Evolutionary conservation across 2,888 invertebrate species (phyloP), one percentile per base, ranked within the genome.

Genomic region (Xanthorhoe spadicearia): DNA sequence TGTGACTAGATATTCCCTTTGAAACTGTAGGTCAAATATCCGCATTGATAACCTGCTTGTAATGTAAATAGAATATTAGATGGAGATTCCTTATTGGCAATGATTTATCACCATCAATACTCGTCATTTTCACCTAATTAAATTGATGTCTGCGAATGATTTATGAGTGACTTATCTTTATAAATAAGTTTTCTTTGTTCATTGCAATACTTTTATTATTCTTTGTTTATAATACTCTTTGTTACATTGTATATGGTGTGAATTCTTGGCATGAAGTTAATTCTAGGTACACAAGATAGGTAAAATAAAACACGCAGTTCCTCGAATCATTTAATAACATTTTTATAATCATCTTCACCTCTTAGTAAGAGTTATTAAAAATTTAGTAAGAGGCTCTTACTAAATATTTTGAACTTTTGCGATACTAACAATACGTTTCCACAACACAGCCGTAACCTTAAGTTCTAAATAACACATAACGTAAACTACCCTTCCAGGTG

Each of bases 61-160:
- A 35, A 57, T 8, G 19, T 61, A 50, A 49, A 53, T 2, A 52
- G 10, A 5, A 4, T n/a, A 7, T 23, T 48, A 59, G 55, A 23
- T 28, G 55, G 19, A 17, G 54, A 69, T 68, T 64, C 68, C 66
- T 66, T 64, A 66, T 70, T 65, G 55, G 58, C 61, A 65, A 60
- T 46, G 43, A 32, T 6, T 32, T 53, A 46, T 49, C 57, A 55
- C 49, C 49, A 66, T 61, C 61, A 64, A 23, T n/a, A 49, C 55
- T 64, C 48, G 48, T 56, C 32, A 28, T 52, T 62, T 62, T 62
- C 55, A 52, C 28, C 38, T 62, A 51, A 52, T 23, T 38, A 60
- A 62, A 66, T 67, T 63, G 35, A 55, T 63, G 46, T 48, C 32
- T 15, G 49, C 18, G n/a, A 50, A 52, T 63, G 46, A 60, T 63